Evolutionary conservation across 2,113 vertebrate species (phyloP).

Genomic region (Gallinago paraguaiae): DNA sequence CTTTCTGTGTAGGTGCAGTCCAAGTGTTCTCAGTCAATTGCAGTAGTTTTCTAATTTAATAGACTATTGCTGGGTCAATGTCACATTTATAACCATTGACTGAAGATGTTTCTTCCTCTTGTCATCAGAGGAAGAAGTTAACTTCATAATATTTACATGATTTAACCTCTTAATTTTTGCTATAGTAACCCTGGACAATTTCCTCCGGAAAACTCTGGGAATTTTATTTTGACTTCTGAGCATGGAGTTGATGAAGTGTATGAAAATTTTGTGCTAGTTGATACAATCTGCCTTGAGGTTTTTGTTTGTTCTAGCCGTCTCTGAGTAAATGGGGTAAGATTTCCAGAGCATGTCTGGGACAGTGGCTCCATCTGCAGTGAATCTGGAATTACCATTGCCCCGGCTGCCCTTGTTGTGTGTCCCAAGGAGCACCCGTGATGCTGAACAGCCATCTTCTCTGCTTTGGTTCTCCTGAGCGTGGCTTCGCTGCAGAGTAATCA

Average conservation of each 20-base stretch:
- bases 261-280: neutral
- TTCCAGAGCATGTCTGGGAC: neutral
- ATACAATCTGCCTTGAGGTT: neutral
- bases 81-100: conserved; percentile 21
- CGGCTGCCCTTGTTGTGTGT: neutral
- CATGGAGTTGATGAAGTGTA: neutral
- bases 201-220: neutral
- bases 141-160: conserved; percentile 17
- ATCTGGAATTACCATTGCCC: neutral
- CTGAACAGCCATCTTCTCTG: neutral
- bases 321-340: neutral
- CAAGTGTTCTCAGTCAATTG: conserved; percentile 11
- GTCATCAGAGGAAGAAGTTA: conserved; percentile 5
- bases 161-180: neutral
- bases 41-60: conserved; percentile 18
- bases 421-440: neutral
- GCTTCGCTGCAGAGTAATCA: neutral
- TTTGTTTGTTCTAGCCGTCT: neutral
- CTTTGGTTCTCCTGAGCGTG: neutral
- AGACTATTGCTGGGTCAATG: neutral
- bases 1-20: neutral
- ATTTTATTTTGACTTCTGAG: neutral
- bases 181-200: neutral
- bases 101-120: conserved; percentile 33
- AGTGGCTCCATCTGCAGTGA: neutral